Base-by-base conservation (phyloP, 2,888 invertebrate genomes). In the Sturmia bella region DNA sequence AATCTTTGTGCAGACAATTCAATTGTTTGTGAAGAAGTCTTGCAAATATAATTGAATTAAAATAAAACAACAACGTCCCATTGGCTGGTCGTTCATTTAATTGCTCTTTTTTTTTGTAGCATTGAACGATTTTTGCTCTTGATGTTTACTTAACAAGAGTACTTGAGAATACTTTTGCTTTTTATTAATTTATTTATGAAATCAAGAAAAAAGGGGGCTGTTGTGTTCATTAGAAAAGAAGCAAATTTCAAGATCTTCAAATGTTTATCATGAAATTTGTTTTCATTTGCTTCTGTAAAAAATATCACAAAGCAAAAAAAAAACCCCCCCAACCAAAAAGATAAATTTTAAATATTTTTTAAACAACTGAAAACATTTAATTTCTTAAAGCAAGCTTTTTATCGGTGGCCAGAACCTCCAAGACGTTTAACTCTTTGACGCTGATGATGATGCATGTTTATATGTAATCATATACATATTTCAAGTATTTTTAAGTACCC, bases 301-400 rank as follows among this genome's bases (percentile, higher is more conserved):
- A 39, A 39, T 39, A 37, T 4, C 0, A 52, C 1, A 37, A 37
- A 45, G 13, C 17, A 59, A 59, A 61, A 21, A n/a, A 64, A 21
- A 17, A 50, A 39, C 45, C 54, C 63, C 45, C 2, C 4, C n/a
- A 19, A 27, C n/a, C 37, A 27, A 13, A 43, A 32, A 54, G 56
- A 45, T 39, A 37, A 39, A 50, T 32, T 32, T 32, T 5, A 32
- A 32, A 32, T 32, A 4, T 48, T 37, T 57, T 48, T 70, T 64
- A 3, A 63, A 69, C 69, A 76, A 48, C 48, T 76, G 54, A 54
- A 76, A 63, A 69, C 54, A 54, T 76, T 37, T 63, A 69, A 76
- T 59, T 57, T 50, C 61, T 17, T 59, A 61, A 21, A 19, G 5
- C 43, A 19, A 54, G 15, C 54, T 45, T 54, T n/a, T 48, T 32